A percentile compares a stretch with the other conserved stretches of the same genome.
Conservation (phyloP, 2,113 vertebrate genomes). For the Gnathonemus echidnorhynchus region DNA sequence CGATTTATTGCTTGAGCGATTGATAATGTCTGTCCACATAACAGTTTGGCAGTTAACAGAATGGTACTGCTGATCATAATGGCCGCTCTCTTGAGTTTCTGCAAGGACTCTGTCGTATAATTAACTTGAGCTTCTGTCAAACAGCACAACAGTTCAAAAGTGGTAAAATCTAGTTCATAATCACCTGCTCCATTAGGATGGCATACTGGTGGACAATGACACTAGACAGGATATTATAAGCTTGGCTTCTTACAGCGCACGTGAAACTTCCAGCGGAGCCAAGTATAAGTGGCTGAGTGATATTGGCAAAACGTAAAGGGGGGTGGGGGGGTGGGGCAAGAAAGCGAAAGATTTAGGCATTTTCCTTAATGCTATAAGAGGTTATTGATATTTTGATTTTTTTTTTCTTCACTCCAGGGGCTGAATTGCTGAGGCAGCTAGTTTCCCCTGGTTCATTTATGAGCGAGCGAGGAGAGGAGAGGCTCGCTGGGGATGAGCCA, state of each 20-base stretch:
- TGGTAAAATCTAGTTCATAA: background rate
- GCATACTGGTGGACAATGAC: background rate
- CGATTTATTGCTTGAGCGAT: background rate
- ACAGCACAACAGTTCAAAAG: background rate
- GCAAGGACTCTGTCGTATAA: background rate
- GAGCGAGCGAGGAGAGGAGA: conserved; percentile 54
- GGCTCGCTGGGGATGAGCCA: conserved; percentile 34
- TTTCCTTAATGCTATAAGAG: conserved; percentile 75
- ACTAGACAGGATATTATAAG: background rate
- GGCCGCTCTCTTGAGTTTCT: background rate
- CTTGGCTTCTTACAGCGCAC: conserved; percentile 57
- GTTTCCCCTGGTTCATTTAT: conserved; percentile 47
- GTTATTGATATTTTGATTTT: conserved; percentile 76
- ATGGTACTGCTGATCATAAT: background rate
- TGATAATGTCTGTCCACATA: background rate
- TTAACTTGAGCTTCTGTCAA: background rate
- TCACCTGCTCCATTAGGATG: background rate
- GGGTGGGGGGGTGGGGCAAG: conserved; percentile 42
- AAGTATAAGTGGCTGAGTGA: conserved; percentile 72
- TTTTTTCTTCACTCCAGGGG: conserved; percentile 47
- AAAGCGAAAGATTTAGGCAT: conserved; percentile 68
- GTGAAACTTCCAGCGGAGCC: conserved; percentile 56
- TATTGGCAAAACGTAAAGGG: conserved; percentile 58
- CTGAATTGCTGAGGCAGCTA: conserved; percentile 59
- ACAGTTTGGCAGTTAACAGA: background rate